phyloP scores from a whole-genome alignment of 37 sponge, comb jelly and placozoan species.

The Halisarca cf. caerulea region DNA sequence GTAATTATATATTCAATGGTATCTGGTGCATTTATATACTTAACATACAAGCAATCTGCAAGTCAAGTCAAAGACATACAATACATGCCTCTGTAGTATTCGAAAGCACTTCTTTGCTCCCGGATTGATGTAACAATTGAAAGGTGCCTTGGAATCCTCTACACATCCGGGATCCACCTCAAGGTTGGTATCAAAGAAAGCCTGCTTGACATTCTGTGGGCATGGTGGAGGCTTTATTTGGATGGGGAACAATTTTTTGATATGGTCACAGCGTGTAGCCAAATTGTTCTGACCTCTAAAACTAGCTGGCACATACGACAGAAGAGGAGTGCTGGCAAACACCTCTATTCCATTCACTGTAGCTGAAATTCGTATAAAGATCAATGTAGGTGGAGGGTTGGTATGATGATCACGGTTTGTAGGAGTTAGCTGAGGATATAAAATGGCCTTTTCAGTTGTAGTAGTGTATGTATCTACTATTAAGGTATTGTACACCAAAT shows the following conservation, averaged over 20 bases:
- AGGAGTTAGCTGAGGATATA: background rate
- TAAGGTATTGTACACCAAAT: background rate
- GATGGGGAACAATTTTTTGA: background rate
- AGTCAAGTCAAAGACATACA: too few species aligned
- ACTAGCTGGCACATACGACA: background rate
- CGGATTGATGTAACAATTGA: constrained; percentile 7
- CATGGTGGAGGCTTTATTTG: background rate
- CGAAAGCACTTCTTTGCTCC: background rate
- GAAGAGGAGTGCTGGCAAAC: constrained; percentile 7
- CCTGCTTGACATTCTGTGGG: background rate
- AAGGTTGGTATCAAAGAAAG: constrained; percentile 2
- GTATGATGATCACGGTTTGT: background rate
- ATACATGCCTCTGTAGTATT: background rate
- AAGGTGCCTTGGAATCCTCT: background rate
- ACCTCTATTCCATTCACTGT: background rate
- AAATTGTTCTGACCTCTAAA: background rate
- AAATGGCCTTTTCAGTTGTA: background rate
- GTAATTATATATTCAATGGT: too few species aligned
- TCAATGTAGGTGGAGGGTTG: background rate
- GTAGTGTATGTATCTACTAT: too few species aligned
- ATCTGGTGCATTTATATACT: too few species aligned
- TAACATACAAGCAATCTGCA: too few species aligned
- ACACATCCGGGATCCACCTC: constrained; percentile 12
- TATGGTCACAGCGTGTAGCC: background rate
- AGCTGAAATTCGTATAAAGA: background rate